Conservation (phyloP, 2,888 invertebrate species). For the Ennomos quercinarius region DNA sequence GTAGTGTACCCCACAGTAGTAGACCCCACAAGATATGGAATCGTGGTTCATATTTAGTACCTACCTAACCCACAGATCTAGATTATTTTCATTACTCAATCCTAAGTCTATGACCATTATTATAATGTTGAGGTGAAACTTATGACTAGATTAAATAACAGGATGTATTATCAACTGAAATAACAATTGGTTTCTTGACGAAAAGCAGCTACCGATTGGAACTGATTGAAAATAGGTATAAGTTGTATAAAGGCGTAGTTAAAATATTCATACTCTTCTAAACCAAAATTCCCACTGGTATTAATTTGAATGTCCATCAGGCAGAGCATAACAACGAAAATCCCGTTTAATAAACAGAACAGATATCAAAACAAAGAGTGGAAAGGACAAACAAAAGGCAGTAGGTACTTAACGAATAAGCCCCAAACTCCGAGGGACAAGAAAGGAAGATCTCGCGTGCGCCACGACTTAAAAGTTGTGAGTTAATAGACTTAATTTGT, state of each 20-base stretch:
- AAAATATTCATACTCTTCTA: constrained; percentile 4
- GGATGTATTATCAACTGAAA: too few species aligned
- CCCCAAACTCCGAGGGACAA: constrained; percentile 76
- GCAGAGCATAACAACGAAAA: constrained; percentile 56
- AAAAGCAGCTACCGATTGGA: too few species aligned
- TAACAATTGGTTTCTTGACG: too few species aligned
- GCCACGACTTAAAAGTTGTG: constrained; percentile 82
- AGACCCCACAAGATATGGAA: too few species aligned
- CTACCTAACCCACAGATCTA: too few species aligned
- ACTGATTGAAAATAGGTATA: too few species aligned
- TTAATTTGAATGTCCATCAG: constrained; percentile 47
- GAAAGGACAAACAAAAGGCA: constrained; percentile 70
- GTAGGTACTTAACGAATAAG: constrained; percentile 78
- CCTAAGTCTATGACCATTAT: too few species aligned
- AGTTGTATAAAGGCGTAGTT: background rate
- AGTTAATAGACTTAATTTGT: constrained; percentile 84
- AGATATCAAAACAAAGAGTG: constrained; percentile 74
- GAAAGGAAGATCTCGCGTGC: constrained; percentile 81
- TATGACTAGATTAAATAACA: too few species aligned
- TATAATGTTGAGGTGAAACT: too few species aligned
- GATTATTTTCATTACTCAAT: too few species aligned
- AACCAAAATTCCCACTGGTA: constrained; percentile 2
- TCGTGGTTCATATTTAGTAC: too few species aligned
- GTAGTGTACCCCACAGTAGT: too few species aligned
- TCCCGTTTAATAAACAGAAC: constrained; percentile 59